Conservation (phyloP, 2,113 vertebrate species). For the Phalacrocorax aristotelis region DNA sequence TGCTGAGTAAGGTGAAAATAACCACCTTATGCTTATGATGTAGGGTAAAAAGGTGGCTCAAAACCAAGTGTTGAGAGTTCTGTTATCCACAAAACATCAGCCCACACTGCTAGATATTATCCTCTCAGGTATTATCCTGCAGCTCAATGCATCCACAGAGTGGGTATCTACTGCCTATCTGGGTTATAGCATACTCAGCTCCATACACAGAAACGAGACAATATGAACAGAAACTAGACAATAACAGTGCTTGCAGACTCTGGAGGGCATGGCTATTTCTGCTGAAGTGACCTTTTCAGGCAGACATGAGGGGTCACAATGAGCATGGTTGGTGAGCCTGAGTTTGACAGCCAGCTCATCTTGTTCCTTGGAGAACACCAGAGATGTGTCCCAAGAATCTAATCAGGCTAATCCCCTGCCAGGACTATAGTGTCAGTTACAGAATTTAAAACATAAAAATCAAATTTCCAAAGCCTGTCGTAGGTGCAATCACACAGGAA, state of each 20-base stretch:
- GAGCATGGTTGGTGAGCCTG: neutral
- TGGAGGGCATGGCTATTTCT: neutral
- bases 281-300: neutral
- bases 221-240: neutral
- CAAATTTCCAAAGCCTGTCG: neutral
- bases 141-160: neutral
- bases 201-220: neutral
- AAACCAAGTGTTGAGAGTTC: neutral
- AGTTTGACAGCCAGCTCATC: neutral
- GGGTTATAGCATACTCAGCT: neutral
- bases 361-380: neutral
- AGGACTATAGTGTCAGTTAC: neutral
- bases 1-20: neutral
- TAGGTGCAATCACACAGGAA: neutral
- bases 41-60: neutral
- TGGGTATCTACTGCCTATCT: neutral
- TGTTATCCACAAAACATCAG: neutral
- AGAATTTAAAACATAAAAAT: neutral
- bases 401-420: neutral
- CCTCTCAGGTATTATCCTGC: neutral
- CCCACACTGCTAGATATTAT: neutral
- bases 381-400: neutral
- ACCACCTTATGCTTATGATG: neutral
- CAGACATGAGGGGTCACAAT: neutral
- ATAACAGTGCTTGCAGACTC: neutral